phyloP scores from a whole-genome alignment of 2,113 vertebrate genomes.

The Burhinus oedicnemus region DNA sequence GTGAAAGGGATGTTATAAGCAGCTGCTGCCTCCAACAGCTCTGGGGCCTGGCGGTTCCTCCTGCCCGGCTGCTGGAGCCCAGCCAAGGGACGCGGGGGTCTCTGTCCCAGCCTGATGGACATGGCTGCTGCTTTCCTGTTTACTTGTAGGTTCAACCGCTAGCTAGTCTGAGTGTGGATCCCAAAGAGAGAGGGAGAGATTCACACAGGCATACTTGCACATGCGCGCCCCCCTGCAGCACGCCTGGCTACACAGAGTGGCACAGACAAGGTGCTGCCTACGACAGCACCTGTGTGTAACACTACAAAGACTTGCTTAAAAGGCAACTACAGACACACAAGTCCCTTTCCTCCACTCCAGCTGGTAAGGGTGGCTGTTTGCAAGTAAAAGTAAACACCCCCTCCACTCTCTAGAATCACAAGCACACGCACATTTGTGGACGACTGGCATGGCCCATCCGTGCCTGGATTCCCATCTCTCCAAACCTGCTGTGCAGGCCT shows the following conservation, averaged over 20 bases:
- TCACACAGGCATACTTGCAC: fast-evolving
- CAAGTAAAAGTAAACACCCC: neutral
- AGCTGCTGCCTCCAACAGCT: neutral
- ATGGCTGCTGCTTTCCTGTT: neutral
- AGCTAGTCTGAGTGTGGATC: neutral
- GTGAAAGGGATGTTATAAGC: neutral
- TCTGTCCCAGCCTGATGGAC: neutral
- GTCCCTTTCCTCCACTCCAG: neutral
- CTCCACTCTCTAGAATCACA: neutral
- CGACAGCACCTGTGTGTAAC: no score
- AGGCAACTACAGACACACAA: neutral
- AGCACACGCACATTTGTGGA: neutral
- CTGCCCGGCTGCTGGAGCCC: neutral
- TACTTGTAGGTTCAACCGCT: neutral
- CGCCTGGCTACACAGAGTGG: neutral
- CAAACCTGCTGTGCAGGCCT: neutral
- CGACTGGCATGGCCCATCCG: fast-evolving
- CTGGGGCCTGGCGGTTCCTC: neutral
- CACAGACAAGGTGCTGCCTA: no score
- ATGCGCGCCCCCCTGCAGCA: fast-evolving
- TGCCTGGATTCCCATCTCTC: neutral
- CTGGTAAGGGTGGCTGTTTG: neutral
- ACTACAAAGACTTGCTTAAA: neutral
- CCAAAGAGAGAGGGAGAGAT: no score
- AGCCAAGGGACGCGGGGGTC: fast-evolving